A percentile compares a stretch with the other conserved stretches of the same genome.
phyloP scores from a whole-genome alignment of 2,888 invertebrate genomes.

The Agonum fuliginosum region DNA sequence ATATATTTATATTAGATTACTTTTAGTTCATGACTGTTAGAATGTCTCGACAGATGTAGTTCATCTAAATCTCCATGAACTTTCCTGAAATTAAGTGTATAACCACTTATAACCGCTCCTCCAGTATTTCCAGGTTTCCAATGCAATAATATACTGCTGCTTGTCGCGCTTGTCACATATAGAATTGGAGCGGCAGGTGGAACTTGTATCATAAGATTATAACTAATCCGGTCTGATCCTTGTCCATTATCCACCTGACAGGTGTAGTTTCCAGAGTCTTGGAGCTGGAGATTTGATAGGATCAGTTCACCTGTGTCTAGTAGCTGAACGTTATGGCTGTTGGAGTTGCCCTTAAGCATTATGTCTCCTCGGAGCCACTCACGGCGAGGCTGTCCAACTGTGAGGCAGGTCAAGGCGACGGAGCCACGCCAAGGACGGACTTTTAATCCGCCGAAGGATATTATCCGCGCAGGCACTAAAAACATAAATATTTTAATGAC shows the following conservation, averaged over 20 bases:
- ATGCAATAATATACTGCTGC: conserved; percentile 83
- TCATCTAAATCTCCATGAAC: conserved; percentile 81
- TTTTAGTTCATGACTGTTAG: conserved; percentile 81
- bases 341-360: conserved; percentile 76
- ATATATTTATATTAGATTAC: conserved; percentile 67
- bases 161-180: conserved; percentile 85
- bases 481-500: conserved; percentile 48
- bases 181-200: conserved; percentile 84
- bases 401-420: conserved; percentile 78
- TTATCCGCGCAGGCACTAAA: conserved; percentile 80
- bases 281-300: conserved; percentile 78
- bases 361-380: conserved; percentile 80
- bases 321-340: conserved; percentile 77
- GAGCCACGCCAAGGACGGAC: conserved; percentile 81
- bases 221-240: conserved; percentile 80
- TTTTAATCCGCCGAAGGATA: conserved; percentile 81
- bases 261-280: conserved; percentile 83
- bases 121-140: conserved; percentile 85
- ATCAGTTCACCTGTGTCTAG: conserved; percentile 80
- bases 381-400: conserved; percentile 80
- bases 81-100: conserved; percentile 80
- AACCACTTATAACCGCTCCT: conserved; percentile 81
- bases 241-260: conserved; percentile 83
- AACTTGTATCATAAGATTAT: conserved; percentile 82
- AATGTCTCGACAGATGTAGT: conserved; percentile 78